Conservation (phyloP, 2,113 vertebrate species). For the Chitala chitala region DNA sequence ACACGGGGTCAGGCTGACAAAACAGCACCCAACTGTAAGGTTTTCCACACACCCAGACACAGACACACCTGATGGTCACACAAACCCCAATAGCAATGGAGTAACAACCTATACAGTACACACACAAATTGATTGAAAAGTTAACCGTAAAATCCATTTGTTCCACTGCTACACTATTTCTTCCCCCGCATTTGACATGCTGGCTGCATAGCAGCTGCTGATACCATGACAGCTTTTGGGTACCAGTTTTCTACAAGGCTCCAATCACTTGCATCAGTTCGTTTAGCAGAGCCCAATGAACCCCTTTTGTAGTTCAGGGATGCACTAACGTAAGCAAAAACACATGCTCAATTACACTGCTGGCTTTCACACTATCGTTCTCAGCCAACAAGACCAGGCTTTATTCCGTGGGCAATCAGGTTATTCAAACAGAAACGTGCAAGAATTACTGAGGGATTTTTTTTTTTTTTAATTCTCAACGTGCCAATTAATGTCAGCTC, state of each 20-base stretch:
- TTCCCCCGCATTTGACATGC: neutral
- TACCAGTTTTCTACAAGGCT: neutral
- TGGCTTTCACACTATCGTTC: neutral
- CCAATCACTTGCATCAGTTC: slow-evolving; percentile 12
- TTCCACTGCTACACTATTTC: neutral
- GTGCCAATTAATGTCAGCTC: too few relatives aligned
- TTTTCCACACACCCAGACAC: neutral
- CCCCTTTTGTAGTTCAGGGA: neutral
- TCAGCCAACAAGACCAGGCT: slow-evolving; percentile 1
- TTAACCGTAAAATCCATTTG: neutral
- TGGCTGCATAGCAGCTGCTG: neutral
- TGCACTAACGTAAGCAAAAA: neutral
- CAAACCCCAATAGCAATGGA: too few relatives aligned
- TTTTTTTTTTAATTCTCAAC: too few relatives aligned
- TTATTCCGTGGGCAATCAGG: neutral
- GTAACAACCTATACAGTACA: too few relatives aligned
- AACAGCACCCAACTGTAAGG: neutral
- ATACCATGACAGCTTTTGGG: neutral
- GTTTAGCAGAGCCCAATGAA: neutral
- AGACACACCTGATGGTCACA: too few relatives aligned
- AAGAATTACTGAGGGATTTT: neutral
- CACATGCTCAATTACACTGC: neutral
- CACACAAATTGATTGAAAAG: too few relatives aligned
- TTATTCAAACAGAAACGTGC: neutral
- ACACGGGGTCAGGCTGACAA: slow-evolving; percentile 23